Percentiles rank a stretch among this genome's conserved stretches.
Evolutionary conservation across 2,888 invertebrate species (phyloP).

Genomic region (Dorcus hopei): DNA sequence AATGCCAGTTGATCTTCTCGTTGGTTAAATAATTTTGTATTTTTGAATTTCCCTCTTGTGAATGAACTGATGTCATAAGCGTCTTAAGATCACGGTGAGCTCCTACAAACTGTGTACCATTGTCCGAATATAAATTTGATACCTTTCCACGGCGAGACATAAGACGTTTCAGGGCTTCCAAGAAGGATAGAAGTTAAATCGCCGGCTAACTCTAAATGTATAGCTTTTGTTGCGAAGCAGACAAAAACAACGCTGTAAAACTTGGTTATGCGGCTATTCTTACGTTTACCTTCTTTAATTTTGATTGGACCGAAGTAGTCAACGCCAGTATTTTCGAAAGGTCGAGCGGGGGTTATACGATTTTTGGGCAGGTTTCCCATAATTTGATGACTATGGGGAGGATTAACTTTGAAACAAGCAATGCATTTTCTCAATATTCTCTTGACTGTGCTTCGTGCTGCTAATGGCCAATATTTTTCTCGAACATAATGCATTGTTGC

Average conservation of each 20-base stretch:
- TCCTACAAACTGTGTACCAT: constrained; percentile 36
- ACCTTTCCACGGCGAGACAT: constrained; percentile 31
- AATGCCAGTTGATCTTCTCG: too few species aligned
- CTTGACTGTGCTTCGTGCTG: not conserved
- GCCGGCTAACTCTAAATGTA: constrained; percentile 37
- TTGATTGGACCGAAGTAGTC: constrained; percentile 21
- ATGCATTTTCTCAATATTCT: not conserved
- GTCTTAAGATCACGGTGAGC: constrained; percentile 26
- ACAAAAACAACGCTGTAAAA: constrained; percentile 30
- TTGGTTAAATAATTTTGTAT: too few species aligned
- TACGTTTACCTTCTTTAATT: constrained; percentile 8
- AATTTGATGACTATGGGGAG: not conserved
- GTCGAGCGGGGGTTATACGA: not conserved
- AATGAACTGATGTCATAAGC: too few species aligned
- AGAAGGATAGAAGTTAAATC: constrained; percentile 32
- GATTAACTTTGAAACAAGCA: not conserved
- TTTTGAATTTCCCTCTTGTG: too few species aligned
- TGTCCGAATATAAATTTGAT: constrained; percentile 32
- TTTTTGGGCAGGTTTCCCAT: constrained; percentile 10
- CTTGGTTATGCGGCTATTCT: constrained; percentile 11
- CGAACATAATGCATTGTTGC: constrained; percentile 4
- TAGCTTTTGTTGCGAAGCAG: constrained; percentile 35
- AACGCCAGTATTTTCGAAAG: constrained; percentile 14
- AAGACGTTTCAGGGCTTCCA: constrained; percentile 35
- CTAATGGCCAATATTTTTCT: constrained; percentile 9